Evolutionary conservation across 2,888 invertebrate species (phyloP), one percentile per base, ranked within the genome.

Genomic region (Harpalus rufipes): DNA sequence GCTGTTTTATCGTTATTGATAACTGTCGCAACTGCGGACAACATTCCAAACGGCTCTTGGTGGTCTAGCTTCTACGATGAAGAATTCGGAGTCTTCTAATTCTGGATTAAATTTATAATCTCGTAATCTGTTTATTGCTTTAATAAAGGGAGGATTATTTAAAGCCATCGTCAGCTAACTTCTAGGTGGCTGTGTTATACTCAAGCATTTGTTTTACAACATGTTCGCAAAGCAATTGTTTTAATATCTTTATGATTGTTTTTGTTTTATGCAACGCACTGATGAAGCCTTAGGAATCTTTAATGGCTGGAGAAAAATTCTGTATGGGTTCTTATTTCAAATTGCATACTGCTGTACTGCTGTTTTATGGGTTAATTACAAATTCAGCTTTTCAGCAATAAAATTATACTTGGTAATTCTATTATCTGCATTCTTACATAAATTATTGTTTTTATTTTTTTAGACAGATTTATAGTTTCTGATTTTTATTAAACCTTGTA

Each of bases 111-210:
- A 84, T 84, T 84, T 84, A 84, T 84, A 84, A 84, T 84, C 76
- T 84, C 78, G 58, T 84, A 63, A 84, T 84, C 76, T 41, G 56
- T 84, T 84, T 84, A 84, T 84, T 84, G 78, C 84, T 61, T 84
- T 65, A 41, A 63, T 78, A 78, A 84, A 84, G 84, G 84, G 65
- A 32, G 63, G 78, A 84, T 78, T 84, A 78, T 84, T 84, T 84
- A 84, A 65, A 61, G 76, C 83, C 61, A 16, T 41, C 58, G 58
- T 81, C 83, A 76, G 56, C 25, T 25, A n/a, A 58, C 39, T 78
- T 78, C 78, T 56, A 78, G 78, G 78, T 78, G 78, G 78, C 56
- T 74, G 14, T 63, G 63, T 10, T 25, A 41, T 39, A 39, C 68
- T 39, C 68, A 39, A 39, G 68, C 68, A 65, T 25, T 65, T 65